Evolutionary conservation across 2,797 vertebrate species (phyloP).

Genomic region (Ambastaia sidthimunki): DNA sequence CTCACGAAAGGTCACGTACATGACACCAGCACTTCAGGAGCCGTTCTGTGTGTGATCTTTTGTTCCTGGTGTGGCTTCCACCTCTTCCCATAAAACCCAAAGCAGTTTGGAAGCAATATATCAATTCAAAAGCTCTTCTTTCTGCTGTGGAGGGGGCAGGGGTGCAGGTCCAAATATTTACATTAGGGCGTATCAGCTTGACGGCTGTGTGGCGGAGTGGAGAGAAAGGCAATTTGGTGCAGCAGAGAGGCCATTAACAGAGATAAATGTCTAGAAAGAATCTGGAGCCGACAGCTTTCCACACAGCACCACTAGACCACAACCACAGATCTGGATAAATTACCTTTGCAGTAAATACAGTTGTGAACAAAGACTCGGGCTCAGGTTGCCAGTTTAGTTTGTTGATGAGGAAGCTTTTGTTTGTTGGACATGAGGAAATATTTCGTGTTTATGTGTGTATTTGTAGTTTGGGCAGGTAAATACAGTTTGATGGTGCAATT

Average conservation of each 20-base stretch:
- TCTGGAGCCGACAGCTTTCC: slow-evolving; percentile 69
- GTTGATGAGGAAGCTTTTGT: slow-evolving; percentile 14
- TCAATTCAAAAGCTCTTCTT: slow-evolving; percentile 64
- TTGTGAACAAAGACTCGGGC: slow-evolving; percentile 25
- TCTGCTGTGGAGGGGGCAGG: slow-evolving; percentile 56
- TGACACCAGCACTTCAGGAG: slow-evolving; percentile 58
- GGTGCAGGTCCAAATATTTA: slow-evolving; percentile 72
- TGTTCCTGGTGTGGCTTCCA: slow-evolving; percentile 49
- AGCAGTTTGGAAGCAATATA: slow-evolving; percentile 54
- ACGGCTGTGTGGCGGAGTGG: slow-evolving; percentile 66
- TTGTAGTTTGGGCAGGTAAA: neutral
- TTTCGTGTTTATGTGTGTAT: neutral
- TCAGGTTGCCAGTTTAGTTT: slow-evolving; percentile 21
- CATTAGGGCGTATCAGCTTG: slow-evolving; percentile 71
- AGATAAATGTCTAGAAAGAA: slow-evolving; percentile 75
- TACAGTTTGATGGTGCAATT: neutral
- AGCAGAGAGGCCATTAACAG: slow-evolving; percentile 73
- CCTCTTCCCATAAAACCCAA: slow-evolving; percentile 43
- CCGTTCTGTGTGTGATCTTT: slow-evolving; percentile 57
- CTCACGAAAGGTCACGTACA: slow-evolving; percentile 41
- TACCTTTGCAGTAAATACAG: slow-evolving; percentile 39
- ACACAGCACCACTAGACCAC: slow-evolving; percentile 62
- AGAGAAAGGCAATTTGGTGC: slow-evolving; percentile 63
- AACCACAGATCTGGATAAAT: slow-evolving; percentile 38
- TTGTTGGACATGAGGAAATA: neutral